A percentile compares a stretch with the other conserved stretches of the same genome.
These are phyloP conservation scores for Solen grandis DNA, from an alignment of 1,140 invertebrate species.

Conservation along the genomic window DNA sequence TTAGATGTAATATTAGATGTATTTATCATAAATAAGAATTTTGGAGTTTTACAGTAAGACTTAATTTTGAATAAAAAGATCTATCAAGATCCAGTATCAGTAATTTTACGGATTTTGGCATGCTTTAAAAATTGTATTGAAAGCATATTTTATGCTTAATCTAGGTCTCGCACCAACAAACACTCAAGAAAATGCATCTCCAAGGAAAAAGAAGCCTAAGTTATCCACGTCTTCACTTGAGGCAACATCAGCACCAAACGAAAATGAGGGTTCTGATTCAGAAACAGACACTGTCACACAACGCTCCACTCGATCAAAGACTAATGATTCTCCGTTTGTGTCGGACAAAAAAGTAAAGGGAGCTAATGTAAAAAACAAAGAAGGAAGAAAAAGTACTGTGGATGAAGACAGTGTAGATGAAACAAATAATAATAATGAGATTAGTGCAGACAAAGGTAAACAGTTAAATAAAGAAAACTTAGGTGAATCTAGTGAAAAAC, in stretches of 20 bases:
- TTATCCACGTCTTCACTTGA: conserved; percentile 13
- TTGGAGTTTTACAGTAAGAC: not conserved
- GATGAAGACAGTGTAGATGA: not conserved
- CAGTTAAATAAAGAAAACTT: too few relatives aligned
- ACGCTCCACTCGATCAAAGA: conserved; percentile 56
- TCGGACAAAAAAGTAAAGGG: not conserved
- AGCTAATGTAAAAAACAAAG: conserved; percentile 26
- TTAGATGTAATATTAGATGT: not conserved
- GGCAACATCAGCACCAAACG: not conserved
- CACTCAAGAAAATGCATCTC: conserved; percentile 13
- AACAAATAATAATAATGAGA: not conserved
- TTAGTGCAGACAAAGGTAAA: too few relatives aligned
- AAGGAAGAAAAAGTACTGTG: conserved; percentile 5
- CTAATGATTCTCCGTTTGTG: conserved; percentile 33
- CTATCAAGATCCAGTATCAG: not conserved
- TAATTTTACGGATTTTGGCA: too few relatives aligned
- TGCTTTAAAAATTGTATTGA: not conserved
- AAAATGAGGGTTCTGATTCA: conserved; percentile 34
- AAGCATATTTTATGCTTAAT: conserved; percentile 11
- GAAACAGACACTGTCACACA: conserved; percentile 26
- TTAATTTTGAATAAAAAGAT: not conserved
- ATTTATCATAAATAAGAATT: not conserved
- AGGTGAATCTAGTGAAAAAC: too few relatives aligned
- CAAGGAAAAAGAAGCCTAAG: conserved; percentile 51
- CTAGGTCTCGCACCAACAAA: conserved; percentile 14